Evolutionary conservation across 2,888 invertebrate genomes (phyloP), one percentile per base, ranked within the genome.

Genomic region (Trachelus stipa): DNA sequence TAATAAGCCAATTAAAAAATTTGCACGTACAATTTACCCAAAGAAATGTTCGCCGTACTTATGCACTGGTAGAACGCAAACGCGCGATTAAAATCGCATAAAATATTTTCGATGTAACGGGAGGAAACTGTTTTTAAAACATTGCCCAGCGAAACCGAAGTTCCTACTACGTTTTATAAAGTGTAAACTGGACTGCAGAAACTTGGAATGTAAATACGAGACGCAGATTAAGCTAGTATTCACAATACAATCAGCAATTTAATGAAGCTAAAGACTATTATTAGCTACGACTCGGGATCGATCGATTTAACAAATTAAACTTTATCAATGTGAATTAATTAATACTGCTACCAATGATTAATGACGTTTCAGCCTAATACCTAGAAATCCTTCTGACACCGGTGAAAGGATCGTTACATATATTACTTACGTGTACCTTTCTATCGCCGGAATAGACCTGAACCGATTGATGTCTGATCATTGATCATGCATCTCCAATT

Each of bases 71-170:
- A 23, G 2, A 56, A 23, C 23, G 9, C 23, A 9, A 6, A 23
- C 23, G 23, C 9, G 56, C 9, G 9, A 15, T 2, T 56, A 6
- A 56, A 9, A 23, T 56, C 56, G 56, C 56, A 11, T 31, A 11
- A 31, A 71, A 71, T 9, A 71, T 31, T 81, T 81, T 77, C 75
- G 79, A 79, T 56, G 74, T 74, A 81, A 78, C 76, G 84, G 85
- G 87, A 89, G 90, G 89, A 90, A 91, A 90, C 90, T 90, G 91
- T 88, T 88, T 83, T 87, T 87, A 87, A 91, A 91, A 90, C 90
- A 91, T 92, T 92, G 91, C 92, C 90, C 92, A 93, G 93, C 92
- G 93, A 93, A 93, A 93, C 93, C 93, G 93, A 93, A 93, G 93
- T 93, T 93, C 93, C 93, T 93, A 93, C 92, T 93, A 92, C 91